Conservation (phyloP, 2,113 vertebrate genomes). For the Sebastes fasciatus region DNA sequence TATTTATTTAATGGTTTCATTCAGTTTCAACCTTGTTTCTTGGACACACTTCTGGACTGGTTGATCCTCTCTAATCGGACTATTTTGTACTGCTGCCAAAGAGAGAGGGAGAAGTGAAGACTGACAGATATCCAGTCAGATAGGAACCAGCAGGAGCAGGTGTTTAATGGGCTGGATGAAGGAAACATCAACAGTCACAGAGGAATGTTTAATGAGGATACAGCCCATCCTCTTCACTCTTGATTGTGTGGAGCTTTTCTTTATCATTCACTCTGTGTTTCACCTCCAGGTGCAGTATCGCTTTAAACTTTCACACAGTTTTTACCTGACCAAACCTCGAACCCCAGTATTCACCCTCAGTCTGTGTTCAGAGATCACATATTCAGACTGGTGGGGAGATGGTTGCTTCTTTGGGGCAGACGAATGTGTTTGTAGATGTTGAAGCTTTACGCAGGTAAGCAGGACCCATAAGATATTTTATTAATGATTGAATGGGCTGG, state of each 20-base stretch:
- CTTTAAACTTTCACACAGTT: neutral
- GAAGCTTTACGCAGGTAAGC: neutral
- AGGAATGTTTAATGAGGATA: neutral
- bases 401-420: neutral
- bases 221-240: neutral
- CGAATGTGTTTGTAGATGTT: neutral
- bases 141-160: slow-evolving; percentile 43
- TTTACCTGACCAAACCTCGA: neutral
- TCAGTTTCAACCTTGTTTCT: neutral
- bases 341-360: neutral
- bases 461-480: slow-evolving; percentile 22
- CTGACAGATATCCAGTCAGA: slow-evolving; percentile 6
- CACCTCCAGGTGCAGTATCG: slow-evolving; percentile 11
- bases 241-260: slow-evolving; percentile 2
- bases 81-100: neutral
- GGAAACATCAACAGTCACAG: neutral
- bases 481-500: slow-evolving; percentile 40
- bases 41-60: neutral
- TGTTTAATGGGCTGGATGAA: slow-evolving; percentile 9
- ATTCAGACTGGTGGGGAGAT: neutral
- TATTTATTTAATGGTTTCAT: no score
- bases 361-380: neutral
- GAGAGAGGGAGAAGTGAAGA: neutral
- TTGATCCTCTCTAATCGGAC: neutral
- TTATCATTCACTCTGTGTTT: neutral